Conservation (phyloP, 2,888 invertebrate genomes). For the Leptinotarsa haldemani region DNA sequence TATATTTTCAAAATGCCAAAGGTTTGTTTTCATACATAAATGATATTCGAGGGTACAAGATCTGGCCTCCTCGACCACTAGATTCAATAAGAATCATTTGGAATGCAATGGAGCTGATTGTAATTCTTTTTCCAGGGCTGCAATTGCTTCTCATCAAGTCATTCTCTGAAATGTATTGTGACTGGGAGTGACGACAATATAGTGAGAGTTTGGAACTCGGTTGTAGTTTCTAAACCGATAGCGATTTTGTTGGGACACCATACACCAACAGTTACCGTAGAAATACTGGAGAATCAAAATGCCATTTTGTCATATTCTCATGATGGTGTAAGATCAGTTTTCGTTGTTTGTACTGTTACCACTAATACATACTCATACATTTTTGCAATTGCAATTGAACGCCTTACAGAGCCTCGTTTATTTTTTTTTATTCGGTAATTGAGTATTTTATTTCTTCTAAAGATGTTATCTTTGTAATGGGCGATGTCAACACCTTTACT, state of each 20-base stretch:
- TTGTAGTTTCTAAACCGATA: conserved; percentile 62
- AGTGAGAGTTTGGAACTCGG: conserved; percentile 71
- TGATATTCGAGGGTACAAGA: not conserved
- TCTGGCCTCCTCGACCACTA: not conserved
- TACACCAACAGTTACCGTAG: conserved; percentile 68
- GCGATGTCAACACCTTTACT: no score
- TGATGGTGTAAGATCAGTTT: conserved; percentile 67
- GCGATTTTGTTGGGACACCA: conserved; percentile 61
- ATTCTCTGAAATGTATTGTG: conserved; percentile 67
- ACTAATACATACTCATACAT: no score
- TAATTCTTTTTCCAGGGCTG: conserved; percentile 67
- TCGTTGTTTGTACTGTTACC: no score
- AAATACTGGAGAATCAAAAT: conserved; percentile 66
- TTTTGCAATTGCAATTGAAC: no score
- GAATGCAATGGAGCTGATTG: not conserved
- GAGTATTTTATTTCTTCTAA: no score
- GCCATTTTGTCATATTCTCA: conserved; percentile 69
- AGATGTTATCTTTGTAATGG: no score
- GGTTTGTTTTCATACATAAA: conserved; percentile 2
- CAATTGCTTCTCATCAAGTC: conserved; percentile 70
- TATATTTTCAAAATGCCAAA: conserved; percentile 63
- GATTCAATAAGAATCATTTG: not conserved
- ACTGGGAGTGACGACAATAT: conserved; percentile 70
- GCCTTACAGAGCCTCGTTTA: no score
- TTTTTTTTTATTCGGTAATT: no score